These are phyloP conservation scores for Caenorhabditis auriculariae DNA, from an alignment of 2,888 invertebrate species.

Conservation along the genomic window DNA sequence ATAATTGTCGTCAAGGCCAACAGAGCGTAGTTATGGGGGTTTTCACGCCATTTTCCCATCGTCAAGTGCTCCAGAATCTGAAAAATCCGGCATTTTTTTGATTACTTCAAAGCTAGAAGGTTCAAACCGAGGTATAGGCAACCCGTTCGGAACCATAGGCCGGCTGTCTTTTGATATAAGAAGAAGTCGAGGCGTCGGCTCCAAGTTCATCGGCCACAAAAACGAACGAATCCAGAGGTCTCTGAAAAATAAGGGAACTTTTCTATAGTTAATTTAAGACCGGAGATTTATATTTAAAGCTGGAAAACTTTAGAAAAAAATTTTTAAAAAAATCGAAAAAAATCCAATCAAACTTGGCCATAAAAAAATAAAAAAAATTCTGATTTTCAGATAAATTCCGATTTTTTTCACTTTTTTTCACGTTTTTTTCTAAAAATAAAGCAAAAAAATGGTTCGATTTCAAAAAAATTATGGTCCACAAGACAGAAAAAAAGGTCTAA, in stretches of 20 bases:
- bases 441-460: too few relatives aligned
- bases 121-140: constrained; percentile 36
- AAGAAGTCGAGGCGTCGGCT: constrained; percentile 14
- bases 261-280: too few relatives aligned
- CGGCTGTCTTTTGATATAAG: constrained; percentile 51
- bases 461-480: too few relatives aligned
- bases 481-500: too few relatives aligned
- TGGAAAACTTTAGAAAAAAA: not conserved
- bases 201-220: constrained; percentile 14
- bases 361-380: too few relatives aligned
- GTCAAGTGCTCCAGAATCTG: constrained; percentile 42
- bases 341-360: too few relatives aligned
- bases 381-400: too few relatives aligned
- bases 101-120: not conserved
- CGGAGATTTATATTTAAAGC: too few relatives aligned
- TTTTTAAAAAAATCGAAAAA: not conserved
- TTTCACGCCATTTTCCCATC: constrained; percentile 45
- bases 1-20: constrained; percentile 47
- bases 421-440: too few relatives aligned
- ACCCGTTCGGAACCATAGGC: constrained; percentile 41
- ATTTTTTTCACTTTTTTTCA: too few relatives aligned
- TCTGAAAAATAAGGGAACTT: constrained; percentile 28
- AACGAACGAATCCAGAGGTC: constrained; percentile 42
- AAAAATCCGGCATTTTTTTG: not conserved
- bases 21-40: constrained; percentile 51